Conservation (phyloP, 2,888 invertebrate genomes). For the Cordylochernes scorpioides region DNA sequence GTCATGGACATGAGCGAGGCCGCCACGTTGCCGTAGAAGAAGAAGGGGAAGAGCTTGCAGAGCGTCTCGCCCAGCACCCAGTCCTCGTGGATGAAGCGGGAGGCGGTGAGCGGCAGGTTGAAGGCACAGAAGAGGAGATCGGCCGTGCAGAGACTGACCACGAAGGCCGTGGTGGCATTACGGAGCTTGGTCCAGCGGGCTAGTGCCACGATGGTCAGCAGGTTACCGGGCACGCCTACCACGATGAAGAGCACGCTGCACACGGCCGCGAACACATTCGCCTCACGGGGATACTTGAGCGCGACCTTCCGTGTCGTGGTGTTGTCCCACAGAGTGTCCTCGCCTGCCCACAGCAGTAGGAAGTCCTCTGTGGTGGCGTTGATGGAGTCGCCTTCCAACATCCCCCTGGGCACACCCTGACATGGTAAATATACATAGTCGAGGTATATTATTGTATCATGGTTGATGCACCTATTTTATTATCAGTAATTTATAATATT, state of each 20-base stretch:
- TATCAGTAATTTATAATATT: too few relatives aligned
- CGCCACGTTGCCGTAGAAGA: slow-evolving; percentile 15
- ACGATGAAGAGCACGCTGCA: slow-evolving; percentile 55
- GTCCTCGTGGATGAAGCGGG: slow-evolving; percentile 46
- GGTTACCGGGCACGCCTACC: slow-evolving; percentile 25
- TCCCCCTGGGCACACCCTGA: too few relatives aligned
- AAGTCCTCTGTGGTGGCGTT: too few relatives aligned
- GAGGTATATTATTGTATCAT: too few relatives aligned
- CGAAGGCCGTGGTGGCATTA: slow-evolving; percentile 64
- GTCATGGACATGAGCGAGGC: slow-evolving; percentile 15
- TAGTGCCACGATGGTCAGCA: slow-evolving; percentile 32
- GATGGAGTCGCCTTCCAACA: too few relatives aligned
- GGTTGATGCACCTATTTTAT: too few relatives aligned
- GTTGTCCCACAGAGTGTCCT: neutral
- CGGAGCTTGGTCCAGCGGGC: slow-evolving; percentile 19
- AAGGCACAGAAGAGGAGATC: slow-evolving; percentile 63
- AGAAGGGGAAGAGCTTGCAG: slow-evolving; percentile 25
- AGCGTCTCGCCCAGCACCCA: slow-evolving; percentile 39
- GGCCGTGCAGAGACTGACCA: slow-evolving; percentile 62
- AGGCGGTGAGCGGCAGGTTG: slow-evolving; percentile 62
- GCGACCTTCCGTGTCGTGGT: too few relatives aligned
- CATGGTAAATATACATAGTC: too few relatives aligned
- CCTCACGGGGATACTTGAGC: slow-evolving; percentile 2
- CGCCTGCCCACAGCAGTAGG: neutral
- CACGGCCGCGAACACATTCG: slow-evolving; percentile 45